Conservation (phyloP, 2,888 invertebrate genomes). For the Parnassius glacialis region DNA sequence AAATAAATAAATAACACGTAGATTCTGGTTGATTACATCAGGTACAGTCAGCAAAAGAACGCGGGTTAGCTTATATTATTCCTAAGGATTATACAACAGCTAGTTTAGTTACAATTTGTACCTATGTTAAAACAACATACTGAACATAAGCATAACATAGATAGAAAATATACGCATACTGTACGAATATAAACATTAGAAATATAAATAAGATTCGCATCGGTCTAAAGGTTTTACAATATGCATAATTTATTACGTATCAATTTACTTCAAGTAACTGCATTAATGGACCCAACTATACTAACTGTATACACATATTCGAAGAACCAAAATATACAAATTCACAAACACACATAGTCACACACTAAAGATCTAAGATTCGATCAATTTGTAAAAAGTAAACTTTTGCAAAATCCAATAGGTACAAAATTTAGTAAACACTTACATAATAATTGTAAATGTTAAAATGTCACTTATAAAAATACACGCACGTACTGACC, state of each 20-base stretch:
- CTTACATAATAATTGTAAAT: background rate
- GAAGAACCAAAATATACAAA: background rate
- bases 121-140: too few relatives aligned
- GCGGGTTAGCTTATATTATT: background rate
- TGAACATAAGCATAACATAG: too few relatives aligned
- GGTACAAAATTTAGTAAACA: background rate
- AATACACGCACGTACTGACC: background rate
- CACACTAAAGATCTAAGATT: background rate
- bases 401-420: background rate
- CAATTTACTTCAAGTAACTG: background rate
- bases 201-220: too few relatives aligned
- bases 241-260: too few relatives aligned
- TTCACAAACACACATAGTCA: background rate
- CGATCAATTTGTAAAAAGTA: background rate
- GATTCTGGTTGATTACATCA: slow-evolving; percentile 9
- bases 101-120: background rate
- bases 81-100: background rate
- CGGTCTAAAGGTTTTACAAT: too few relatives aligned
- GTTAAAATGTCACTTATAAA: background rate
- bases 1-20: slow-evolving; percentile 6
- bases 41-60: slow-evolving; percentile 19
- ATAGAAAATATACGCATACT: too few relatives aligned
- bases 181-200: too few relatives aligned
- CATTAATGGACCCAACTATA: background rate
- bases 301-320: background rate